Conservation (phyloP, 2,888 invertebrate species). For the Drosophila subsilvestris region DNA sequence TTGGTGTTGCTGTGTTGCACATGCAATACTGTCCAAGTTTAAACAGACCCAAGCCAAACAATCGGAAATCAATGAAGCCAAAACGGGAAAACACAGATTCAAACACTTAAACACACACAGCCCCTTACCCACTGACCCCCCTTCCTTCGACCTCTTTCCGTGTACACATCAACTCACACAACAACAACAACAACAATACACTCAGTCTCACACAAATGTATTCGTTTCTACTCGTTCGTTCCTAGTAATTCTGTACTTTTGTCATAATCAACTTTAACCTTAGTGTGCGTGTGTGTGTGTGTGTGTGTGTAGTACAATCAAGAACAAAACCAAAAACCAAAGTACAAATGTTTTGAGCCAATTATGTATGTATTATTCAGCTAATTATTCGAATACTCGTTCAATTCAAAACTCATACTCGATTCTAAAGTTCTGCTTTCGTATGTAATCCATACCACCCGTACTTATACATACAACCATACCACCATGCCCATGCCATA, state of each 20-base stretch:
- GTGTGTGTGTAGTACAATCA: slow-evolving; percentile 59
- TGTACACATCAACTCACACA: slow-evolving; percentile 4
- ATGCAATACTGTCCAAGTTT: slow-evolving; percentile 27
- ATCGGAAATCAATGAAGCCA: slow-evolving; percentile 45
- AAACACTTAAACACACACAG: slow-evolving; percentile 19
- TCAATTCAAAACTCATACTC: slow-evolving; percentile 50
- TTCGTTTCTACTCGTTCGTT: slow-evolving; percentile 71
- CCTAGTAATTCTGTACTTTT: slow-evolving; percentile 72
- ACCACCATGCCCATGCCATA: slow-evolving; percentile 20
- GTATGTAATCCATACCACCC: slow-evolving; percentile 58
- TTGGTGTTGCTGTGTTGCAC: slow-evolving; percentile 44
- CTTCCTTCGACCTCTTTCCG: slow-evolving; percentile 2
- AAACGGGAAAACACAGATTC: slow-evolving; percentile 5
- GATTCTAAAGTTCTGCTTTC: slow-evolving; percentile 51
- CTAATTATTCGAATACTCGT: slow-evolving; percentile 31
- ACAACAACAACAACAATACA: slow-evolving; percentile 24
- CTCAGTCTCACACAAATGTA: slow-evolving; percentile 25
- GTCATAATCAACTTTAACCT: slow-evolving; percentile 66
- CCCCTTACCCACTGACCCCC: slow-evolving; percentile 14
- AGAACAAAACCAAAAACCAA: slow-evolving; percentile 37
- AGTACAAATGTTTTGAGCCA: slow-evolving; percentile 29
- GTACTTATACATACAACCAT: slow-evolving; percentile 12
- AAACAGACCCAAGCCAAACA: slow-evolving; percentile 17
- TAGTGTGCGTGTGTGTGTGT: slow-evolving; percentile 58
- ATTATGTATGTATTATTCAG: slow-evolving; percentile 34